Percentiles rank a stretch among this genome's conserved stretches.
These are phyloP conservation scores for Dasypus novemcinctus DNA, from an alignment of 2,113 vertebrate species.

Conservation along the genomic window DNA sequence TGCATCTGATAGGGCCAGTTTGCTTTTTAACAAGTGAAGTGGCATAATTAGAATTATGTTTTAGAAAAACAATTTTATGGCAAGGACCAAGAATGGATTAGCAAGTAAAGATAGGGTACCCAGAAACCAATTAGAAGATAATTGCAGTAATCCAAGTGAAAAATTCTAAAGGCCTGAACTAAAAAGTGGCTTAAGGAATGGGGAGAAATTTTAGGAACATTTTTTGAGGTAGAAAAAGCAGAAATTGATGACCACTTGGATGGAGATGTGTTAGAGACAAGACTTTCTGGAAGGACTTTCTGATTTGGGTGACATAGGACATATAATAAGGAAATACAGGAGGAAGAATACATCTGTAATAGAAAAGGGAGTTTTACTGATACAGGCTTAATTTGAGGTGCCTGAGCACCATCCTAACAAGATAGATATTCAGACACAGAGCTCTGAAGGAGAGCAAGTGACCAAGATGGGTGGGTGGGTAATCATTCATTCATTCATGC, in stretches of 20 bases:
- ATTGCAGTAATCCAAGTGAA: background rate
- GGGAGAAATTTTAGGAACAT: background rate
- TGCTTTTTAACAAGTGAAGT: constrained; percentile 2
- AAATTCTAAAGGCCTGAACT: background rate
- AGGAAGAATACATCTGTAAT: background rate
- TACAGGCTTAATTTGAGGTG: background rate
- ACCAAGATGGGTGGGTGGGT: background rate
- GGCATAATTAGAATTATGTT: background rate
- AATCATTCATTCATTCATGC: background rate
- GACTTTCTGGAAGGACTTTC: background rate
- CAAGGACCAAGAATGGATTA: background rate
- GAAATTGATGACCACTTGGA: background rate
- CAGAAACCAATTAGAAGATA: background rate
- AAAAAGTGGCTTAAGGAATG: background rate
- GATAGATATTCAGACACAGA: background rate
- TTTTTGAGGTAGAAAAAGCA: background rate
- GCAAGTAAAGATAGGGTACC: background rate
- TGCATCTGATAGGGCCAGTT: background rate
- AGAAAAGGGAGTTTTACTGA: background rate
- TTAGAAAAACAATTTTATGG: constrained; percentile 24
- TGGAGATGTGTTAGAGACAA: background rate
- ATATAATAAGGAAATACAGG: background rate
- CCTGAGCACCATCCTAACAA: background rate
- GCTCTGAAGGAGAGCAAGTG: background rate
- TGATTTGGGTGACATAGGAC: background rate